These are phyloP conservation scores for Microplitis demolitor DNA, from an alignment of 1,140 invertebrate species.

Conservation along the genomic window DNA sequence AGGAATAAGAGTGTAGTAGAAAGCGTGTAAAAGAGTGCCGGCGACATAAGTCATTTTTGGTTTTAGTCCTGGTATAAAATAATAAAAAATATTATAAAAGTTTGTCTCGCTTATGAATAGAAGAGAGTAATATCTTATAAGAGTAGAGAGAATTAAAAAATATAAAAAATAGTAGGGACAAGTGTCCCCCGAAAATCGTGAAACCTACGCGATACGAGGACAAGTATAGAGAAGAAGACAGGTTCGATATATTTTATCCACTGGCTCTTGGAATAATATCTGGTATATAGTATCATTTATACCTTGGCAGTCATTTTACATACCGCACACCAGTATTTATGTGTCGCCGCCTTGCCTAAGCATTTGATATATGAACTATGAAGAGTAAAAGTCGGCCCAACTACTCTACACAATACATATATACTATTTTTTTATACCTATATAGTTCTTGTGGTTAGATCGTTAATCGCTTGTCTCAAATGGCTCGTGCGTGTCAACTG, in stretches of 20 bases:
- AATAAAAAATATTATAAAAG: constrained; percentile 1
- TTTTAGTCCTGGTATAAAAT: not conserved
- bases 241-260: constrained; percentile 37
- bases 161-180: constrained; percentile 8
- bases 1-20: not conserved
- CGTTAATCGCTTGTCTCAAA: too few species aligned
- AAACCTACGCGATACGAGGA: constrained; percentile 30
- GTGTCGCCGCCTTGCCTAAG: constrained; percentile 40
- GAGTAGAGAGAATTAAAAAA: not conserved
- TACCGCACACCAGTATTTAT: constrained; percentile 35
- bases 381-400: constrained; percentile 16
- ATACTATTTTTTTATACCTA: not conserved
- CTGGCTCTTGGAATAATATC: constrained; percentile 19
- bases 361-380: constrained; percentile 39
- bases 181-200: constrained; percentile 37
- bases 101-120: not conserved
- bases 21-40: constrained; percentile 28
- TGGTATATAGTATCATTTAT: not conserved
- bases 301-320: constrained; percentile 25
- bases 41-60: constrained; percentile 32
- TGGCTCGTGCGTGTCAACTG: not conserved
- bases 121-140: not conserved
- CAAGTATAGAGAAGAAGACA: constrained; percentile 12
- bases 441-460: not conserved
- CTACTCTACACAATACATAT: not conserved